Percentiles rank a stretch among this genome's conserved stretches.
phyloP scores from a whole-genome alignment of 2,113 vertebrate genomes.

The Acrocephalus kingi region DNA sequence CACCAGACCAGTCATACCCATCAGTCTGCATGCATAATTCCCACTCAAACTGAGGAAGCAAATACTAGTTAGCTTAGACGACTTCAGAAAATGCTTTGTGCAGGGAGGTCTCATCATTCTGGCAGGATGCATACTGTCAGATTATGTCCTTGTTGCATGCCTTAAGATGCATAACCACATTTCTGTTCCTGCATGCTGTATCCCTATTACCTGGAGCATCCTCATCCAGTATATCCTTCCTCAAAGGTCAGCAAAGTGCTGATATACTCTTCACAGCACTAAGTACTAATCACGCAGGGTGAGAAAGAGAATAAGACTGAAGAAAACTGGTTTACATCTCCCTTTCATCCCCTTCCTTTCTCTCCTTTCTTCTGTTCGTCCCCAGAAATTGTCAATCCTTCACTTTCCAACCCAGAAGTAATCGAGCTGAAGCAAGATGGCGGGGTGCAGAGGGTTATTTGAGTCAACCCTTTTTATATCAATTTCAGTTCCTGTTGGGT shows the following conservation, averaged over 20 bases:
- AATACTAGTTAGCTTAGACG: neutral
- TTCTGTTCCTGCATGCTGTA: neutral
- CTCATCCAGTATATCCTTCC: neutral
- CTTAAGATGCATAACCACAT: neutral
- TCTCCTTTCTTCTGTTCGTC: neutral
- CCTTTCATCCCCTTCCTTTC: neutral
- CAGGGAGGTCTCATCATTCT: neutral
- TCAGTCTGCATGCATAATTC: neutral
- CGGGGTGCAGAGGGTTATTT: neutral
- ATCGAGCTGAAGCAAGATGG: neutral
- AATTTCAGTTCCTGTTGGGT: slow-evolving; percentile 72
- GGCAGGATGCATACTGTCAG: neutral
- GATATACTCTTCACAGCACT: neutral
- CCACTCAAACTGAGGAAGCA: neutral
- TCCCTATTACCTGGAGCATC: neutral
- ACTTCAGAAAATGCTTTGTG: neutral
- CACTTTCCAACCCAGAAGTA: neutral
- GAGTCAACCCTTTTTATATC: slow-evolving; percentile 49
- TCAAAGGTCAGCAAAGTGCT: neutral
- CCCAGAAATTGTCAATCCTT: neutral
- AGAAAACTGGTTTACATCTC: neutral
- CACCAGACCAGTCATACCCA: neutral
- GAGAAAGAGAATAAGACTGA: neutral
- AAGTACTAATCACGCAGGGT: neutral
- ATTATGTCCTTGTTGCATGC: neutral